phyloP scores from a whole-genome alignment of 2,797 vertebrate genomes.

The Arremon brunneinucha region DNA sequence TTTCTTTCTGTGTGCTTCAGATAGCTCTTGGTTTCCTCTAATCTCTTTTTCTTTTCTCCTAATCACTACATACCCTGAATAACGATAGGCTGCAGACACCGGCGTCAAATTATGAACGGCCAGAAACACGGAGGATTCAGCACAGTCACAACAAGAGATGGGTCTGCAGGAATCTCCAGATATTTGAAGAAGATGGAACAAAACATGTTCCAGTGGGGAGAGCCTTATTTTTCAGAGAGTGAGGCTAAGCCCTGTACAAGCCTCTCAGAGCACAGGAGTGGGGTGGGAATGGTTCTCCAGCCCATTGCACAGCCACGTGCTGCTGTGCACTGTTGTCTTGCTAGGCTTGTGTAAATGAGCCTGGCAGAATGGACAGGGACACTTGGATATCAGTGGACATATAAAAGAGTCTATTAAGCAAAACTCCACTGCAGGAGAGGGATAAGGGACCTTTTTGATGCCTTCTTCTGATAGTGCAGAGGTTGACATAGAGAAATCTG shows the following conservation, averaged over 20 bases:
- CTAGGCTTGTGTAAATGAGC: not conserved
- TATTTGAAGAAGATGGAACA: not conserved
- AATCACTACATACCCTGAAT: not conserved
- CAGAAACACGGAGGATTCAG: not conserved
- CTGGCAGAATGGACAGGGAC: not conserved
- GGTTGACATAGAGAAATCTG: not conserved
- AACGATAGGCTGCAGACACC: slow-evolving; percentile 3
- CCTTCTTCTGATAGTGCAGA: not conserved
- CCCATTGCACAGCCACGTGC: not conserved
- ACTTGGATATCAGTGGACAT: not conserved
- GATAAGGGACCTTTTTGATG: not conserved
- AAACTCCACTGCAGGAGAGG: not conserved
- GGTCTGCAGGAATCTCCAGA: not conserved
- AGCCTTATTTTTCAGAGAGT: not conserved
- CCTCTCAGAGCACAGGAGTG: not conserved
- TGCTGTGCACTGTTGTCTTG: not conserved
- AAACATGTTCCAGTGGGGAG: not conserved
- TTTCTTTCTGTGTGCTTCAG: not conserved
- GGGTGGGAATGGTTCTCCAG: not conserved
- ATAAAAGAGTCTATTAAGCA: not conserved
- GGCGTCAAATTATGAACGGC: not conserved
- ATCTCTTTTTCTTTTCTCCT: slow-evolving; percentile 37
- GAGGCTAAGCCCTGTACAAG: not conserved
- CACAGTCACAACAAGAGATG: not conserved
- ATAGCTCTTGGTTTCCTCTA: slow-evolving; percentile 9